Evolutionary conservation across 2,888 invertebrate species (phyloP), one percentile per base, ranked within the genome.

Genomic region (Drosophila multiciliata): DNA sequence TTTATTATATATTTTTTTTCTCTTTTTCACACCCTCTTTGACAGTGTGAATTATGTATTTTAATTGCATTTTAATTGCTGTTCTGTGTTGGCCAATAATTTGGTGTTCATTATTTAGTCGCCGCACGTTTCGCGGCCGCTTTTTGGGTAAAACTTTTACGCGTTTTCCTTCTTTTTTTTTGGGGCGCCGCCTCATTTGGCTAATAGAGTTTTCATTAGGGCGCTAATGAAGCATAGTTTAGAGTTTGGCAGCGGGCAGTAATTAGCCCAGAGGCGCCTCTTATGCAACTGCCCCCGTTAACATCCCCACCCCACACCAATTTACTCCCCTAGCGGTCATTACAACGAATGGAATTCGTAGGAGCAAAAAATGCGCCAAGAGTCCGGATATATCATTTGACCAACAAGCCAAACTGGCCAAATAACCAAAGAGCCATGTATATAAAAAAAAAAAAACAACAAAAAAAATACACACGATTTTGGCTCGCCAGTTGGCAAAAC

Each of bases 151-250:
- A 55, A 75, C 36, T 71, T 80, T 67, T 62, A 35, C 48, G 33
- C 49, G 35, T 36, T 32, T 58, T 29, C 54, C 49, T 53, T 7
- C 2, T 17, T 23, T n/a, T 26, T 33, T 32, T 60, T 48, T 20
- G 35, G 45, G 9, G 38, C 20, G 36, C 45, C 20, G 49, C 52
- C 84, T 80, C 72, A 76, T 85, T 85, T 77, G 85, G 74, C 80
- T 87, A 82, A 84, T 82, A 82, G 75, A 84, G 87, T 77, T 87
- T 76, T 66, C 73, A 73, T 74, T 69, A 50, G 52, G 49, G 54
- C 69, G 77, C 87, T 84, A 86, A 84, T 84, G 82, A 84, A 84
- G 83, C 87, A 84, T 87, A 87, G 67, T 87, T 79, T 72, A 42
- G 64, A 82, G 67, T 77, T 70, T 80, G 72, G 62, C 74, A 55